phyloP scores from a whole-genome alignment of 2,797 vertebrate genomes.

The Linurgus olivaceus region DNA sequence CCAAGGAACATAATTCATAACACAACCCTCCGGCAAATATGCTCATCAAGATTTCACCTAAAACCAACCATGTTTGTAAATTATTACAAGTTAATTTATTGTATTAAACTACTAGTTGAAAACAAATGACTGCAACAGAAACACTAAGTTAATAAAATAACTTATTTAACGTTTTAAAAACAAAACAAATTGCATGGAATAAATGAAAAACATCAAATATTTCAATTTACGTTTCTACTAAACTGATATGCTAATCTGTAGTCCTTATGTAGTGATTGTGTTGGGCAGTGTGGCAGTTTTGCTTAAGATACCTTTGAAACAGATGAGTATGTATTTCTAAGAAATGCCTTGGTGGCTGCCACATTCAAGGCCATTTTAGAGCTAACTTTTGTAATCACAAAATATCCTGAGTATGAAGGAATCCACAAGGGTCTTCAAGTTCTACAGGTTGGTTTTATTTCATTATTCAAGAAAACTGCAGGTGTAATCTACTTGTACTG shows the following conservation, averaged over 20 bases:
- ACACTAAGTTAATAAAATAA: neutral
- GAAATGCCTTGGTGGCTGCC: neutral
- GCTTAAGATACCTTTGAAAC: neutral
- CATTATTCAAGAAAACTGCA: neutral
- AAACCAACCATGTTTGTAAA: neutral
- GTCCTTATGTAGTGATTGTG: neutral
- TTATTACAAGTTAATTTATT: neutral
- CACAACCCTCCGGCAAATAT: neutral
- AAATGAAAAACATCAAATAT: neutral
- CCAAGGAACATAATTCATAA: neutral
- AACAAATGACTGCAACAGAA: neutral
- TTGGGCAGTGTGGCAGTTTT: neutral
- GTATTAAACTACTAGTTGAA: neutral
- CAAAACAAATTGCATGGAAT: neutral
- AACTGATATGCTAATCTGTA: neutral
- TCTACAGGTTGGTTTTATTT: neutral
- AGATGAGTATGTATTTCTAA: neutral
- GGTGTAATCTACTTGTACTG: neutral
- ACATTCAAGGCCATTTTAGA: neutral
- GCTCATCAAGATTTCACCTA: neutral
- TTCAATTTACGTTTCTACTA: neutral
- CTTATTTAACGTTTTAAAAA: neutral
- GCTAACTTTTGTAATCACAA: neutral
- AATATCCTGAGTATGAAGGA: neutral
- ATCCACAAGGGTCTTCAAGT: neutral